Percentiles rank a stretch among this genome's conserved stretches.
These are phyloP conservation scores for Spinibarbus caldwelli DNA, from an alignment of 2,797 vertebrate genomes.

Conservation along the genomic window DNA sequence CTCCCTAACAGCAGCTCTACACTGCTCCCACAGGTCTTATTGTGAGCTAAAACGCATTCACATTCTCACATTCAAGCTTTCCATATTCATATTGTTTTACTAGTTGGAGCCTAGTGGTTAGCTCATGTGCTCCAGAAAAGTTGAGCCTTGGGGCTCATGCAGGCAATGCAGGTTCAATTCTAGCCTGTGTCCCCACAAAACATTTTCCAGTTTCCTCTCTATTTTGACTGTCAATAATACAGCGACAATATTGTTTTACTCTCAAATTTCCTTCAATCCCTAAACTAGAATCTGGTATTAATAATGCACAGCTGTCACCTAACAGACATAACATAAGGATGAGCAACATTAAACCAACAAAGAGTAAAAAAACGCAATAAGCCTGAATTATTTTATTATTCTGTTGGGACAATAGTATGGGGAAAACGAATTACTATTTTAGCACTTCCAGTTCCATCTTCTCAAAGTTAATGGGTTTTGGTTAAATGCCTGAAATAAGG, in stretches of 20 bases:
- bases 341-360: neutral
- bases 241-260: neutral
- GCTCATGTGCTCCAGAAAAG: neutral
- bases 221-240: neutral
- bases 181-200: neutral
- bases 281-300: neutral
- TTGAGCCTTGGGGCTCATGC: neutral
- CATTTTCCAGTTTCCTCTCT: neutral
- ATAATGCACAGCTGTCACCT: neutral
- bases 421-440: neutral
- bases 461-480: neutral
- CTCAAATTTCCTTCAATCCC: neutral
- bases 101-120: neutral
- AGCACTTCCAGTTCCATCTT: neutral
- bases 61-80: neutral
- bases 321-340: neutral
- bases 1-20: constrained; percentile 87
- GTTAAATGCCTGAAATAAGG: neutral
- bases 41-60: constrained; percentile 64
- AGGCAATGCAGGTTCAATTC: neutral
- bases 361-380: neutral
- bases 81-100: constrained; percentile 1
- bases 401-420: neutral
- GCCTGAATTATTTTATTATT: neutral
- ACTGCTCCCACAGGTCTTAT: constrained; percentile 84